These are phyloP conservation scores for Paratrypauchen microcephalus DNA, from an alignment of 2,797 vertebrate genomes.

Conservation along the genomic window DNA sequence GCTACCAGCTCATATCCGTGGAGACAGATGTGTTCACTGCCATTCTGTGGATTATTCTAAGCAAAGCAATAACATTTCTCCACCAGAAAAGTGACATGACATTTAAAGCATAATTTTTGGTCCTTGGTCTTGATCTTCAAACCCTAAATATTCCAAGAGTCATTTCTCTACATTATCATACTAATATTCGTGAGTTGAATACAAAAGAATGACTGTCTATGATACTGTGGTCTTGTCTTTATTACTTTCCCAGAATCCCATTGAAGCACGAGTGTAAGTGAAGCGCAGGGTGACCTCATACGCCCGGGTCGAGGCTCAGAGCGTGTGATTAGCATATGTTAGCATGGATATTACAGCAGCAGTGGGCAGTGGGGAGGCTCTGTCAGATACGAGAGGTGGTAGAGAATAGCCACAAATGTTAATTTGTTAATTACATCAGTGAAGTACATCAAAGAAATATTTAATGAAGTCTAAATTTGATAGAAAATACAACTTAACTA, in stretches of 20 bases:
- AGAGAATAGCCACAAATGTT: neutral
- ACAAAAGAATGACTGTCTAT: neutral
- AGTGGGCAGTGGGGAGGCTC: constrained; percentile 28
- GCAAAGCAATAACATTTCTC: no score
- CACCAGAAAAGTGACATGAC: no score
- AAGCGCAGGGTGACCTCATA: constrained; percentile 39
- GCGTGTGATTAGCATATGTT: constrained; percentile 39
- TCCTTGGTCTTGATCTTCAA: neutral
- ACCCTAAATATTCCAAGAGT: neutral
- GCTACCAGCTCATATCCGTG: no score
- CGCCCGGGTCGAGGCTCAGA: constrained; percentile 33
- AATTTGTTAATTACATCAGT: neutral
- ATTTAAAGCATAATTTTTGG: no score
- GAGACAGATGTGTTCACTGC: no score
- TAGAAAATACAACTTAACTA: no score
- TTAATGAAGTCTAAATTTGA: no score
- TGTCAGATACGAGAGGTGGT: constrained; percentile 32
- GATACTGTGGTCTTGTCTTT: neutral
- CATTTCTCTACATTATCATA: neutral
- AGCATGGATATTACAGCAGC: constrained; percentile 26
- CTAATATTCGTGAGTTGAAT: neutral
- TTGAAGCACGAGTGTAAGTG: constrained; percentile 26
- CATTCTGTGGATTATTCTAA: no score
- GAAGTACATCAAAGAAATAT: no score
- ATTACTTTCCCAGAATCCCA: constrained; percentile 11